Evolutionary conservation across 2,113 vertebrate genomes (phyloP).

Genomic region (Passer domesticus): DNA sequence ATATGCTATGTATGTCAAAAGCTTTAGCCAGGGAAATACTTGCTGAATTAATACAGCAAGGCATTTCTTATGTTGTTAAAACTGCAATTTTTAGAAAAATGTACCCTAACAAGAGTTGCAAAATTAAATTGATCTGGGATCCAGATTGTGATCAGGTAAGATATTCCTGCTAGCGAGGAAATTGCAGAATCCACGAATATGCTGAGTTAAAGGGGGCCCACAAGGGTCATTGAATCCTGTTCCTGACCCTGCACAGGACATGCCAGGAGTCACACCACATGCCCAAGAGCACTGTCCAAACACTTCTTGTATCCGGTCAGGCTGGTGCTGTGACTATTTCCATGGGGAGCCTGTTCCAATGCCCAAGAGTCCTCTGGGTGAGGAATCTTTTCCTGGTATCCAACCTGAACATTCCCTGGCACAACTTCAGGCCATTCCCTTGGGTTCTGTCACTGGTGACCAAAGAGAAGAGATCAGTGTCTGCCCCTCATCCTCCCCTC

Average conservation of each 20-base stretch:
- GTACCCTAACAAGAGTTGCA: neutral
- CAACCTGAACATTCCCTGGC: neutral
- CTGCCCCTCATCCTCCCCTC: neutral
- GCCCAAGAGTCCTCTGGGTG: accelerated
- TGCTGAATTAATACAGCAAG: neutral
- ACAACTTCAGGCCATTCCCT: neutral
- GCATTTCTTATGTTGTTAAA: neutral
- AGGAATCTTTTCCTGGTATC: neutral
- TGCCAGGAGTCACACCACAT: neutral
- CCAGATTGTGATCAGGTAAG: neutral
- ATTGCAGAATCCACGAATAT: neutral
- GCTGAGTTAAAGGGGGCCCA: neutral
- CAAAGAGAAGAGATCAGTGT: too few species aligned
- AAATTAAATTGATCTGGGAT: neutral
- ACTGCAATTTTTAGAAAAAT: neutral
- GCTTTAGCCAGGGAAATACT: neutral
- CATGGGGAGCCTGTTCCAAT: neutral
- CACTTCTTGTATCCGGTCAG: too few species aligned
- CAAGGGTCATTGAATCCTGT: neutral
- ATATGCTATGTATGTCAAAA: neutral
- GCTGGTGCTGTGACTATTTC: neutral
- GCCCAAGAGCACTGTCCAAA: accelerated
- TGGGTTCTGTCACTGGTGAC: accelerated
- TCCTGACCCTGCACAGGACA: neutral
- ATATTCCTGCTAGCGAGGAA: neutral